phyloP scores from a whole-genome alignment of 2,888 invertebrate species.

The Dioctria rufipes region DNA sequence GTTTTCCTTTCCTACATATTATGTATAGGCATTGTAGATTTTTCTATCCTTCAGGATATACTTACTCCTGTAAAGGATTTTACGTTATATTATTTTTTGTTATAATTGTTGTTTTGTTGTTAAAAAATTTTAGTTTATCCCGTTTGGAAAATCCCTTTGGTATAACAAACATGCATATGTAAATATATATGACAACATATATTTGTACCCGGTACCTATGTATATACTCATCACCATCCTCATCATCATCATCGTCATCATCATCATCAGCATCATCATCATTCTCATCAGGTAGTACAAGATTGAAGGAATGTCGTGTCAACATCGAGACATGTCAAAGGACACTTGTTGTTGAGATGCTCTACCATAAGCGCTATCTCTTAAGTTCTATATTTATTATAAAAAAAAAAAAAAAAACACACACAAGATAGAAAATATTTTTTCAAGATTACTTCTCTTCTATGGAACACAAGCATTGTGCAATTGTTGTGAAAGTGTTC shows the following conservation, averaged over 20 bases:
- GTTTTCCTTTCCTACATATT: neutral
- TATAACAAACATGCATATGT: too few relatives aligned
- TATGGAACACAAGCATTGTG: constrained; percentile 21
- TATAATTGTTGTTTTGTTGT: neutral
- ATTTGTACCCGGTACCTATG: too few relatives aligned
- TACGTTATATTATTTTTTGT: neutral
- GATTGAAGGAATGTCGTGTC: constrained; percentile 26
- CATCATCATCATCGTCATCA: neutral
- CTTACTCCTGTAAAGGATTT: constrained; percentile 14
- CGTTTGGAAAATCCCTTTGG: constrained; percentile 33
- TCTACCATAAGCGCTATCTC: constrained; percentile 29
- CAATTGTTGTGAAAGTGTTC: constrained; percentile 42
- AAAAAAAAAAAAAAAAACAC: too few relatives aligned
- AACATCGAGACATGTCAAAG: constrained; percentile 42
- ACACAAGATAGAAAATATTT: constrained; percentile 36
- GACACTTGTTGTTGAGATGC: constrained; percentile 18
- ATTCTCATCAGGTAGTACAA: neutral
- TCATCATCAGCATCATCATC: neutral
- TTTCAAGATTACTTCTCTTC: constrained; percentile 43
- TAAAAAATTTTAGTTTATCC: constrained; percentile 38
- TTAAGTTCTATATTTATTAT: constrained; percentile 6
- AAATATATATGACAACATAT: too few relatives aligned
- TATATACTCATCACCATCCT: too few relatives aligned
- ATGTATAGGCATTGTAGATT: neutral
- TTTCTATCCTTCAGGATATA: constrained; percentile 5